phyloP scores from a whole-genome alignment of 2,888 invertebrate species.

The Ischnura elegans region DNA sequence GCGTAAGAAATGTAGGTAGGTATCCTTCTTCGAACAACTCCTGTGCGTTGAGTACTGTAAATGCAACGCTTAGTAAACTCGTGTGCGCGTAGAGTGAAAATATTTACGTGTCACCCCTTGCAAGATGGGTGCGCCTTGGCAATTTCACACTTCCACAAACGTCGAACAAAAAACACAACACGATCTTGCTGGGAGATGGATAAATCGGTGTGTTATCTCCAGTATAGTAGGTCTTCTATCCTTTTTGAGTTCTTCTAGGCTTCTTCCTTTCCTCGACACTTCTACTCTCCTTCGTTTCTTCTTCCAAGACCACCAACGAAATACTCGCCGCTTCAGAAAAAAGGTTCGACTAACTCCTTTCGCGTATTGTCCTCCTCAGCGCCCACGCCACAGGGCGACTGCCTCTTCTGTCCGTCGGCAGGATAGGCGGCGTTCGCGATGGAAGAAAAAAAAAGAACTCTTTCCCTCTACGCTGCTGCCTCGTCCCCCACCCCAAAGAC shows the following conservation, averaged over 20 bases:
- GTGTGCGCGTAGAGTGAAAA: background rate
- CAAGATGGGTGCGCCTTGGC: background rate
- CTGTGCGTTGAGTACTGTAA: background rate
- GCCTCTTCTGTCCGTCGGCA: slow-evolving; percentile 15
- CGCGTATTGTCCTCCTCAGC: slow-evolving; percentile 40
- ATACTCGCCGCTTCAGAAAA: background rate
- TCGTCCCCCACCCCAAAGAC: background rate
- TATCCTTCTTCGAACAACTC: background rate
- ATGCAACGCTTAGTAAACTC: background rate
- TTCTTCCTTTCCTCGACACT: background rate
- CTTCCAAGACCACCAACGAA: background rate
- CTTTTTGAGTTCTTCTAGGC: slow-evolving; percentile 10
- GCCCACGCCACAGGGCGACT: slow-evolving; percentile 67
- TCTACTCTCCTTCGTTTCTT: slow-evolving; percentile 36
- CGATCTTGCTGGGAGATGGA: background rate
- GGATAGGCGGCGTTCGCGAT: slow-evolving; percentile 35
- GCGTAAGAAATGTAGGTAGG: too few species aligned
- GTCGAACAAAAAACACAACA: background rate
- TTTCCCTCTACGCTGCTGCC: background rate
- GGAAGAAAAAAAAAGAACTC: too few species aligned
- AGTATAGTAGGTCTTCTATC: slow-evolving; percentile 1
- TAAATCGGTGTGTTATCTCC: too few species aligned
- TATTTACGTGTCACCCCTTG: background rate
- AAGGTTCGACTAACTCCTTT: too few species aligned
- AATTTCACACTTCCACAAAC: background rate